phyloP scores from a whole-genome alignment of 1,140 invertebrate genomes.

The Colletes gigas region DNA sequence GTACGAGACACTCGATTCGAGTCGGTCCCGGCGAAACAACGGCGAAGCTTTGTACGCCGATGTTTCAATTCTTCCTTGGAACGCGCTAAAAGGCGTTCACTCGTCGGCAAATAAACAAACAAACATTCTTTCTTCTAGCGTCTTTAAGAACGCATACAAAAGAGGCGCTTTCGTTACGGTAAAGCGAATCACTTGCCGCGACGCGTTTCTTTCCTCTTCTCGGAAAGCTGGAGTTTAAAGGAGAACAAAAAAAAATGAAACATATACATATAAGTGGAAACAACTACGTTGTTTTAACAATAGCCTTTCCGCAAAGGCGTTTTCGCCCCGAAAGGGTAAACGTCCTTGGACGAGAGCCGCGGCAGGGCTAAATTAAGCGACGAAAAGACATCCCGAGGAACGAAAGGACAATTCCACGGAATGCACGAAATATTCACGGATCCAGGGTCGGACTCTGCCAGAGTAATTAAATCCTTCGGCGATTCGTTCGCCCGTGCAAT shows the following conservation, averaged over 20 bases:
- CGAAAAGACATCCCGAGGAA: not conserved
- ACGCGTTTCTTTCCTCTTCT: not conserved
- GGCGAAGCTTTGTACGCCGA: too few relatives aligned
- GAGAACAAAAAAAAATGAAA: not conserved
- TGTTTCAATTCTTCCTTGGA: too few relatives aligned
- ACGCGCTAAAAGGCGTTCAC: not conserved
- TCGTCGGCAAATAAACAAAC: not conserved
- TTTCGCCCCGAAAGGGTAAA: not conserved
- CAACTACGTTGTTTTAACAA: slow-evolving; percentile 10
- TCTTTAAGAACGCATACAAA: slow-evolving; percentile 1
- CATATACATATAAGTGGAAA: not conserved
- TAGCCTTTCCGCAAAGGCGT: not conserved
- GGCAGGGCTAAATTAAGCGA: slow-evolving; percentile 22
- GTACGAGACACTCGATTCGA: too few relatives aligned
- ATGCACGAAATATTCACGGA: slow-evolving; percentile 30
- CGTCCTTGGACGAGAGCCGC: not conserved
- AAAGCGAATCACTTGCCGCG: not conserved
- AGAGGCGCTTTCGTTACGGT: not conserved
- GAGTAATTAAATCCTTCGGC: slow-evolving; percentile 52
- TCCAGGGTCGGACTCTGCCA: not conserved
- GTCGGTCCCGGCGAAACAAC: too few relatives aligned
- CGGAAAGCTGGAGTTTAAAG: not conserved
- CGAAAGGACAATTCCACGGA: slow-evolving; percentile 34
- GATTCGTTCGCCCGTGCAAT: slow-evolving; percentile 48
- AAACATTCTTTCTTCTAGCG: not conserved